Evolutionary conservation across 2,113 vertebrate genomes (phyloP).

Genomic region (Conger conger): DNA sequence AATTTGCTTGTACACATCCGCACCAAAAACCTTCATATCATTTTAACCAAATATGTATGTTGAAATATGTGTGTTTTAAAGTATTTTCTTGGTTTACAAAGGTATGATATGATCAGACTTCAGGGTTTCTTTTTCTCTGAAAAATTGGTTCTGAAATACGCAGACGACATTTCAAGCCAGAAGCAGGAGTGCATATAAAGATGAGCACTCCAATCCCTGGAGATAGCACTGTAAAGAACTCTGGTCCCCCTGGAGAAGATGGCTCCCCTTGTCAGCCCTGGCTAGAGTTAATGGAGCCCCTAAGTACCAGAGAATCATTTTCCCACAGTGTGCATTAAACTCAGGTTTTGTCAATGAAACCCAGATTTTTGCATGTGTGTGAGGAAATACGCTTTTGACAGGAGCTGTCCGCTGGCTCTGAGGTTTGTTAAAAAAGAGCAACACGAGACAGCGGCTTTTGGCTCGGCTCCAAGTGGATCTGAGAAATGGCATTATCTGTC

Average conservation of each 20-base stretch:
- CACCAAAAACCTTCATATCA: neutral
- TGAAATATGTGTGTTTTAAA: neutral
- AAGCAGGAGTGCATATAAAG: neutral
- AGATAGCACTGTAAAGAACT: neutral
- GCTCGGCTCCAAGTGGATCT: neutral
- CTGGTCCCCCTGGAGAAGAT: neutral
- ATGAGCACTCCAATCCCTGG: neutral
- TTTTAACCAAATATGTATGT: neutral
- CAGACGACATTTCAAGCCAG: conserved; percentile 1
- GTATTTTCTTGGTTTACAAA: neutral
- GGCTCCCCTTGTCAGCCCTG: neutral
- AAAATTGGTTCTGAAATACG: neutral
- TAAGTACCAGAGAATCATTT: neutral
- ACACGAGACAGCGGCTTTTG: neutral
- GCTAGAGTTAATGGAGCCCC: conserved; percentile 16
- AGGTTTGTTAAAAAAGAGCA: neutral
- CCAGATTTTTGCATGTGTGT: conserved; percentile 8
- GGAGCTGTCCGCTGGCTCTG: neutral
- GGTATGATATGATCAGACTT: neutral
- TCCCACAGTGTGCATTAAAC: conserved; percentile 18
- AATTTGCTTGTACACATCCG: neutral
- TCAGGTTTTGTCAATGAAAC: neutral
- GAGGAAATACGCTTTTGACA: neutral
- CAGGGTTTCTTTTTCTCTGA: neutral
- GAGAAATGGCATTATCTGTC: neutral